phyloP scores from a whole-genome alignment of 2,797 vertebrate genomes.

The Glossophaga mutica region DNA sequence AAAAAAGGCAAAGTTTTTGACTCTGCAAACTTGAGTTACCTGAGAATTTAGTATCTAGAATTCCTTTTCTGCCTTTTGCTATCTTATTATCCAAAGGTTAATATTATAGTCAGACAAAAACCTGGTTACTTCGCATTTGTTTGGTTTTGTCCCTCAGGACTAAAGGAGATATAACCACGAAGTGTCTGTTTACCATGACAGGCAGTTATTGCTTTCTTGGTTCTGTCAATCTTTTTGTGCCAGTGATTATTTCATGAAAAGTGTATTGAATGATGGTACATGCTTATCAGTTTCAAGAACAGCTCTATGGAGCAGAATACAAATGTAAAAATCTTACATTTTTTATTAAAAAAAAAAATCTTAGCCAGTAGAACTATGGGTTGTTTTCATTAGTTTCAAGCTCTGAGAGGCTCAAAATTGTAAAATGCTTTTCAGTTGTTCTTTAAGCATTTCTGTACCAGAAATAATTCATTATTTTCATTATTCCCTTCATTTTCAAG shows the following conservation, averaged over 20 bases:
- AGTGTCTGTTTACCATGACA: conserved; percentile 11
- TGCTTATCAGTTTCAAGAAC: neutral
- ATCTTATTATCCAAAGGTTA: neutral
- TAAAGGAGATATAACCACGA: neutral
- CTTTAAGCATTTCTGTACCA: conserved; percentile 16
- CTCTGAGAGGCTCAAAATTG: conserved; percentile 38
- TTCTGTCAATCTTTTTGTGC: conserved; percentile 22
- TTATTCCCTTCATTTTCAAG: conserved; percentile 43
- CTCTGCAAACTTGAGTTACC: neutral
- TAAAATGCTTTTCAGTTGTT: conserved; percentile 60
- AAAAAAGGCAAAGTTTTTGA: conserved; percentile 6
- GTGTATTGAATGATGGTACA: neutral
- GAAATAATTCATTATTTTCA: conserved; percentile 48
- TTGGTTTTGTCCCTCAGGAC: neutral
- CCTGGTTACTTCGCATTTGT: neutral
- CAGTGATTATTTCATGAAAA: conserved; percentile 32
- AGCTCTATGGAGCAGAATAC: neutral
- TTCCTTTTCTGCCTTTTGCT: conserved; percentile 36
- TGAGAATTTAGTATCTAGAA: neutral
- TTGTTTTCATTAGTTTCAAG: conserved; percentile 49
- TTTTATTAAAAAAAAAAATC: neutral
- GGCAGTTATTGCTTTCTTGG: conserved; percentile 1
- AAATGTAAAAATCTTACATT: neutral
- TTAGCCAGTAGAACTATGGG: neutral
- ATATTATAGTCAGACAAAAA: conserved; percentile 29